phyloP scores from a whole-genome alignment of 2,797 vertebrate species.

The Oreochromis mossambicus region DNA sequence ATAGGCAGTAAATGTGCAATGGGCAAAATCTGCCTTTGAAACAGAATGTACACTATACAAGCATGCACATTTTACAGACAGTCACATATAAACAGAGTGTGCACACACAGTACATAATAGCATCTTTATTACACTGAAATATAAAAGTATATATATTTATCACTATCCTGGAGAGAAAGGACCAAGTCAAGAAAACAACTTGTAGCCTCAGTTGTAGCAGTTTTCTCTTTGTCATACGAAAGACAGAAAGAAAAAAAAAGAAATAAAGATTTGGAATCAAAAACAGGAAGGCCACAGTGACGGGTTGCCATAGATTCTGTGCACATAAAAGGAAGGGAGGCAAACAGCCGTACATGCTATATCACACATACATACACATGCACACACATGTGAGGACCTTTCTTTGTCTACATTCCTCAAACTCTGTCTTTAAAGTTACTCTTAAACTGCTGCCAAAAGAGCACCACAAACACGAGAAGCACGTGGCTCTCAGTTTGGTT shows the following conservation, averaged over 20 bases:
- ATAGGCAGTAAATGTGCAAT: not conserved
- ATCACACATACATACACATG: conserved; percentile 7
- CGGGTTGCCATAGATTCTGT: conserved; percentile 71
- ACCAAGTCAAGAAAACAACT: conserved; percentile 76
- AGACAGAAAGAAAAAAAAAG: conserved; percentile 43
- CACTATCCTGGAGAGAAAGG: conserved; percentile 76
- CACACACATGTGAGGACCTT: conserved; percentile 27
- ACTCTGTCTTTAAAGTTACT: not conserved
- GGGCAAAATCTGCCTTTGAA: not conserved
- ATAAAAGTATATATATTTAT: conserved; percentile 85
- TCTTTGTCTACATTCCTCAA: conserved; percentile 36
- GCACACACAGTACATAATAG: conserved; percentile 74
- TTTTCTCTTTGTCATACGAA: conserved; percentile 68
- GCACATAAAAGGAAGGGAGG: conserved; percentile 61
- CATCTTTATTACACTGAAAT: conserved; percentile 83
- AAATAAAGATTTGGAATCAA: conserved; percentile 50
- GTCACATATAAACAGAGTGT: conserved; percentile 38
- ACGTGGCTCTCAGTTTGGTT: not conserved
- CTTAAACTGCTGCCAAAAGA: not conserved
- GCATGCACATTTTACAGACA: not conserved
- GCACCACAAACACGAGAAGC: not conserved
- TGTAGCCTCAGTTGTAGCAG: conserved; percentile 60
- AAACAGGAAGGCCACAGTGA: conserved; percentile 80
- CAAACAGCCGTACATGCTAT: conserved; percentile 47
- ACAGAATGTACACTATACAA: not conserved